These are phyloP conservation scores for Brachionus angularis DNA, from an alignment of 1,140 invertebrate genomes.

Conservation along the genomic window DNA sequence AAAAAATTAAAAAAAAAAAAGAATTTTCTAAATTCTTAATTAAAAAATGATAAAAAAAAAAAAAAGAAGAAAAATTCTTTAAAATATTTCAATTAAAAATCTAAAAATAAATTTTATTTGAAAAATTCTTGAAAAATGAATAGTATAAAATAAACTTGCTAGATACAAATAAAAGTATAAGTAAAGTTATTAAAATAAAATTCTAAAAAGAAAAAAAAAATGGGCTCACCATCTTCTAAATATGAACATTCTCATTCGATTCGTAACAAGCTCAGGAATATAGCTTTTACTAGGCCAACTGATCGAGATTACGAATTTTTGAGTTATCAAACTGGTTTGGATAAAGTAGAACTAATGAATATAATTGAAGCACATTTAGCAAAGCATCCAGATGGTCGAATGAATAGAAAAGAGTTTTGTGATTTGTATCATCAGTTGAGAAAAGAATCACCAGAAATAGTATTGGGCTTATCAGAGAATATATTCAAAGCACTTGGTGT, in stretches of 20 bases:
- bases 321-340: slow-evolving; percentile 1
- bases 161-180: no score
- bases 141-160: no score
- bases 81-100: no score
- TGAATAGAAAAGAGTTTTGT: slow-evolving; percentile 36
- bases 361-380: background rate
- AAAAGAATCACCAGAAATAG: slow-evolving; percentile 22
- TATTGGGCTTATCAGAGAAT: slow-evolving; percentile 11
- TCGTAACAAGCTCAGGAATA: slow-evolving; percentile 5
- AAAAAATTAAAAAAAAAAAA: no score
- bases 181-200: no score
- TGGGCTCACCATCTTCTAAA: slow-evolving; percentile 26
- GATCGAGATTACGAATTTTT: slow-evolving; percentile 31
- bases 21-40: no score
- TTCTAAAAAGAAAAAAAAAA: background rate
- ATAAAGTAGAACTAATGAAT: background rate
- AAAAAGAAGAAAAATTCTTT: no score
- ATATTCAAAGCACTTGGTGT: slow-evolving; percentile 27
- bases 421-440: background rate
- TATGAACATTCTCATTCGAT: slow-evolving; percentile 37
- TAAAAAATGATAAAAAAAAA: no score
- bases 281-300: slow-evolving; percentile 4
- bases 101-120: no score
- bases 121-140: no score
- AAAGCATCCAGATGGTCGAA: slow-evolving; percentile 35